Evolutionary conservation across 2,888 invertebrate genomes (phyloP).

Genomic region (Cantharis flavilabris): DNA sequence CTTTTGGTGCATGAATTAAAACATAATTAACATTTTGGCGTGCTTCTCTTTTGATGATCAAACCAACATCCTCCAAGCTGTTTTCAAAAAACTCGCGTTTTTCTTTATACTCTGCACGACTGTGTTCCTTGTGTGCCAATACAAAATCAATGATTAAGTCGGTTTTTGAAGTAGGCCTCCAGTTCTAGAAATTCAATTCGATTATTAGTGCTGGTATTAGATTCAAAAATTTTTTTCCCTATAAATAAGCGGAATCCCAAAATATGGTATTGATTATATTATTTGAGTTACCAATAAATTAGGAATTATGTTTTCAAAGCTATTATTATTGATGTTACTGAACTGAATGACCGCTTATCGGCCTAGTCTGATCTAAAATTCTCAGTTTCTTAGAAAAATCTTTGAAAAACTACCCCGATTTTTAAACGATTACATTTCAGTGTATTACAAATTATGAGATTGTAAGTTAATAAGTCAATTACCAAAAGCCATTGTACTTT

Average conservation of each 20-base stretch:
- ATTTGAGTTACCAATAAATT: not conserved
- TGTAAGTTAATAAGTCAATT: too few species aligned
- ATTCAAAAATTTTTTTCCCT: not conserved
- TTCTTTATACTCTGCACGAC: conserved; percentile 47
- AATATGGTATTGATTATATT: too few species aligned
- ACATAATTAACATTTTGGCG: conserved; percentile 68
- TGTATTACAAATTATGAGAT: too few species aligned
- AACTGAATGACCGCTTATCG: too few species aligned
- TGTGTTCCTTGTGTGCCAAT: conserved; percentile 59
- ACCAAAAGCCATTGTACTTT: too few species aligned
- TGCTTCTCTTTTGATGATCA: conserved; percentile 65
- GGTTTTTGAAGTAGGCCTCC: conserved; percentile 60
- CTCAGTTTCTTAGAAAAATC: too few species aligned
- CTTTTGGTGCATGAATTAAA: conserved; percentile 74
- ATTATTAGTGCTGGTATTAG: not conserved
- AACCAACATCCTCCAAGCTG: conserved; percentile 65
- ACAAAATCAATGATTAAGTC: conserved; percentile 65
- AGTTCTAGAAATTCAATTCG: conserved; percentile 52
- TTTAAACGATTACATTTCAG: too few species aligned
- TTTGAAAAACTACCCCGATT: too few species aligned
- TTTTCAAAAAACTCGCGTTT: conserved; percentile 63
- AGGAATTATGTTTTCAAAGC: not conserved
- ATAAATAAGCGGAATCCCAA: too few species aligned
- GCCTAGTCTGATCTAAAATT: too few species aligned
- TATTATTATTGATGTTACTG: too few species aligned